Base-by-base conservation (phyloP, 2,888 invertebrate genomes). In the Ormyrus thymus region DNA sequence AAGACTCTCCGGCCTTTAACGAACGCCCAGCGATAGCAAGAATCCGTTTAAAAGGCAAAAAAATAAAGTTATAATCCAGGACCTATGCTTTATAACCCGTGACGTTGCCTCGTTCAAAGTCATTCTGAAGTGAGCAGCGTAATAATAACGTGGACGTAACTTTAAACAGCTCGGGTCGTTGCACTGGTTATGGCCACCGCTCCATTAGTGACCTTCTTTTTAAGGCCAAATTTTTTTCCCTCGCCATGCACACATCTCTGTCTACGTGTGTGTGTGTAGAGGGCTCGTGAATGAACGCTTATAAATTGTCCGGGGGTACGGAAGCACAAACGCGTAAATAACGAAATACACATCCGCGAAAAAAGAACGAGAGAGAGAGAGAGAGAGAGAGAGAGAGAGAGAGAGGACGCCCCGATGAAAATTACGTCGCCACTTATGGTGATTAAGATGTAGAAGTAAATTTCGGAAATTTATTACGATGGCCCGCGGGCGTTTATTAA, bases 351-450 rank as follows among this genome's bases (percentile, higher is more conserved):
- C 13, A 51, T 9, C 10, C n/a, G 46, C 13, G 1, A n/a, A 53
- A 51, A 45, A 43, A 53, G 46, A 6, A 11, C 29, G 29, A 29
- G 29, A 29, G 29, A 29, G 29, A 29, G 29, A 29, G 29, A 29
- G 29, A 29, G 29, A 29, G 29, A 29, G 29, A 29, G 29, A 29
- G 29, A 29, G 29, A 29, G 29, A 29, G 29, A 29, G 29, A 29
- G 29, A 13, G 15, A 3, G 13, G 13, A 43, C 6, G 55, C 15
- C 7, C 45, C 43, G 51, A n/a, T 56, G 68, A 76, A 56, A 76
- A 76, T 69, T 76, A 76, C 76, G 76, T 65, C 58, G 76, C 64
- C 76, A 70, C 76, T 76, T 64, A 66, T 61, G 78, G 73, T 73
- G 68, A 73, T 78, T 78, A 78, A 78, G 72, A 78, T 72, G 72